Base-by-base conservation (phyloP, 1,140 invertebrate genomes). In the Formica exsecta region DNA sequence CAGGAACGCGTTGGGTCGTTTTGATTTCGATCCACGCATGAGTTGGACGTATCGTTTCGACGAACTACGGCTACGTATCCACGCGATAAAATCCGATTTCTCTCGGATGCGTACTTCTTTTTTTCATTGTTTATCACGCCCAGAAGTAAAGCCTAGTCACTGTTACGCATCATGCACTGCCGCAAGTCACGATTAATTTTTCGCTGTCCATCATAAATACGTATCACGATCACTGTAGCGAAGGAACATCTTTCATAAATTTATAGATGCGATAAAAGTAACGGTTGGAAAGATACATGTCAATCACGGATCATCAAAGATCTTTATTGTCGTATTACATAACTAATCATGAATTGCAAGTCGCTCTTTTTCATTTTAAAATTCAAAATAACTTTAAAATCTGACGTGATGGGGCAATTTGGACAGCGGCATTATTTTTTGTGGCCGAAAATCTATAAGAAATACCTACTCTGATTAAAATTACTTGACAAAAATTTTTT, bases 71-170 rank as follows among this genome's bases (percentile, higher is more conserved):
- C 44, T 86, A 86, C 87, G 84, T 76, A 86, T 89, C 61, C 84
- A 41, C 59, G 75, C 87, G 87, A 89, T 86, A 87, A 89, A 89
- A 89, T 85, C 83, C 65, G 70, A 51, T 89, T 76, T 83, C 36
- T 48, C 70, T 86, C 86, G 59, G 38, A 66, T 62, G 22, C 25
- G 32, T 77, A 29, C 62, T 25, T 64, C 22, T 48, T 44, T 44
- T 51, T 85, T 25, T 22, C 44, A 22, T 86, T 83, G 70, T 86
- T 89, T 83, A 61, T 38, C 62, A 38, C 61, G 32, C 54, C 29
- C 41, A 57, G 74, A 87, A 87, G 64, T 59, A 68, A 73, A 90
- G 41, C 32, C 57, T 38, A 29, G 5, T 22, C 76, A 32, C 32
- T 48, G 51, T 70, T 54, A 68, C 8, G 29, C 68, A 73, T 75